Evolutionary conservation across 2,797 vertebrate genomes (phyloP).

Genomic region (Malurus leucopterus): DNA sequence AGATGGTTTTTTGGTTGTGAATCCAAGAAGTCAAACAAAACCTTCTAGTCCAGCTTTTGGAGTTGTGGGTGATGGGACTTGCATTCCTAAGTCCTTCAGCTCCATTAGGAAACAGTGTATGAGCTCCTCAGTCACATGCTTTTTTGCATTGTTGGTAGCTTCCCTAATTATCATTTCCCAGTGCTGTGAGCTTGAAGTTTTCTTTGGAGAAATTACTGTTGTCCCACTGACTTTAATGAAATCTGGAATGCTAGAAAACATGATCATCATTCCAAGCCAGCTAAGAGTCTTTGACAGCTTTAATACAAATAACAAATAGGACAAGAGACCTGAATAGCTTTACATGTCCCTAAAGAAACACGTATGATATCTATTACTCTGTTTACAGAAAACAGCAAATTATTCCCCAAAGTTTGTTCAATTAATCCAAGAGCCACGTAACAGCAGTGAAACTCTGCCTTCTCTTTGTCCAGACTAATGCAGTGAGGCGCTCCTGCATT

Average conservation of each 20-base stretch:
- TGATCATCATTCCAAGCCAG: fast-evolving
- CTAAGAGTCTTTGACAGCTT: background rate
- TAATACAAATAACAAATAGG: background rate
- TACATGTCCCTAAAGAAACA: background rate
- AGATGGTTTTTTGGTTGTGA: background rate
- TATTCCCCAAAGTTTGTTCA: background rate
- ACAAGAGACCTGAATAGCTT: background rate
- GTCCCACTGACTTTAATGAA: background rate
- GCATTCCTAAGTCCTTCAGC: background rate
- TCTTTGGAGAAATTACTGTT: background rate
- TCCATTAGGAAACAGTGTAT: background rate
- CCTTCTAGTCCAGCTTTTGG: background rate
- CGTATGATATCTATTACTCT: background rate
- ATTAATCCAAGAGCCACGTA: fast-evolving
- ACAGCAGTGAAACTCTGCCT: background rate
- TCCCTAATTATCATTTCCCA: background rate
- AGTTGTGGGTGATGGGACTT: background rate
- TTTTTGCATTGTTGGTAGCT: background rate
- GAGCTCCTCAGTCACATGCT: background rate
- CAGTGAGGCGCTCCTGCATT: background rate
- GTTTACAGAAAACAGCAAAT: background rate
- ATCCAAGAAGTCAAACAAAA: background rate
- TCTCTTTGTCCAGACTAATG: background rate
- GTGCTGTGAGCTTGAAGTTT: background rate
- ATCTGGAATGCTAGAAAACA: background rate